These are phyloP conservation scores for Diarsia mendica DNA, from an alignment of 2,888 invertebrate species.

Conservation along the genomic window DNA sequence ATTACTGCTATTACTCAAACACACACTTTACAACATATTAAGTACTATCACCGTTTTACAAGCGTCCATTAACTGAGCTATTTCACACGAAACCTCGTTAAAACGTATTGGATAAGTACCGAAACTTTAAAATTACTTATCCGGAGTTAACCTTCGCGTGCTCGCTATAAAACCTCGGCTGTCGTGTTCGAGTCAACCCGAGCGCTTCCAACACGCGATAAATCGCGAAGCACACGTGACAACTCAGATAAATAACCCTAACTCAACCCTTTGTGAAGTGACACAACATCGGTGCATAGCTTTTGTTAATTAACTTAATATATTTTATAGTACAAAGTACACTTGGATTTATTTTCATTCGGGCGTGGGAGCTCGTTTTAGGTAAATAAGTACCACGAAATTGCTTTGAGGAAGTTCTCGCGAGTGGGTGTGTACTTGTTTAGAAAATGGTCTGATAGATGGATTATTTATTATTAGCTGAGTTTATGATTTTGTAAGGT, in stretches of 20 bases:
- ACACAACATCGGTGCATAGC: constrained; percentile 67
- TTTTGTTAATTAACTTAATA: constrained; percentile 66
- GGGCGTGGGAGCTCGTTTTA: constrained; percentile 51
- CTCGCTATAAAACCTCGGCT: constrained; percentile 61
- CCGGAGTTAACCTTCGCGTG: constrained; percentile 39
- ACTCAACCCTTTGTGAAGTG: constrained; percentile 64
- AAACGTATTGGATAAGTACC: constrained; percentile 25
- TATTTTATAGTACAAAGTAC: constrained; percentile 58
- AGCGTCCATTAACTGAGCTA: not conserved
- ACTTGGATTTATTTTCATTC: constrained; percentile 51
- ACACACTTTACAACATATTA: not conserved
- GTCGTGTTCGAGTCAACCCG: constrained; percentile 64
- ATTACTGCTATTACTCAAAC: too few relatives aligned
- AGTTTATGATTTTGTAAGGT: constrained; percentile 36
- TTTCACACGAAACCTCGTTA: constrained; percentile 29
- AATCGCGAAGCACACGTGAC: constrained; percentile 80
- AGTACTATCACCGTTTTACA: not conserved
- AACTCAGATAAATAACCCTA: constrained; percentile 78
- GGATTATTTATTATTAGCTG: constrained; percentile 24
- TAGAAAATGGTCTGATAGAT: constrained; percentile 26
- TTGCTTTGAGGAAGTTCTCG: constrained; percentile 53
- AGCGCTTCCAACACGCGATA: constrained; percentile 71
- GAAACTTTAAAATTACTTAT: constrained; percentile 57
- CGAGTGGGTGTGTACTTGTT: constrained; percentile 49
- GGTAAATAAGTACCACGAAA: constrained; percentile 57